Percentiles rank a stretch among this genome's conserved stretches.
phyloP scores from a whole-genome alignment of 1,140 invertebrate species.

The Brachionus paranguensis region DNA sequence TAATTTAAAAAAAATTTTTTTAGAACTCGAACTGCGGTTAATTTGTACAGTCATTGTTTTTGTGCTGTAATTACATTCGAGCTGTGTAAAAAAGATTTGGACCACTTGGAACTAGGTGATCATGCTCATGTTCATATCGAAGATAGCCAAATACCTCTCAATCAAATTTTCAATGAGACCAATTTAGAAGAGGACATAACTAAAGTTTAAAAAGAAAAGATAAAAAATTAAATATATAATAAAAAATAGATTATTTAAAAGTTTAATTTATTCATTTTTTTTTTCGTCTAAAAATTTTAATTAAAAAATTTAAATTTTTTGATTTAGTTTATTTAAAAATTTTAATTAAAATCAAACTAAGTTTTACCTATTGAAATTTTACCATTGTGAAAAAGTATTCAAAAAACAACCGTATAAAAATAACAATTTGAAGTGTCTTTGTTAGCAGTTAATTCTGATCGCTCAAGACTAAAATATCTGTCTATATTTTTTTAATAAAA shows the following conservation, averaged over 20 bases:
- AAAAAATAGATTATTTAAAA: background rate
- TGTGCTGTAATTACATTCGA: constrained; percentile 28
- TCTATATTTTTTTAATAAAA: constrained; percentile 2
- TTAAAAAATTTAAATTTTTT: no score
- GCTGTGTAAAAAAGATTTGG: constrained; percentile 27
- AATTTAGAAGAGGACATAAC: background rate
- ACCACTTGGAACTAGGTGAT: background rate
- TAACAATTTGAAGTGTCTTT: background rate
- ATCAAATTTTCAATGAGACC: background rate
- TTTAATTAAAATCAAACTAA: no score
- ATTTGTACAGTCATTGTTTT: constrained; percentile 39
- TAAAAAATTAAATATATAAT: background rate
- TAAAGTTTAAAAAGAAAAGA: background rate
- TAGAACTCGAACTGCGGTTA: constrained; percentile 17
- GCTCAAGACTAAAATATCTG: background rate
- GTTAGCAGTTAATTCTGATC: background rate
- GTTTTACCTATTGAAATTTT: background rate
- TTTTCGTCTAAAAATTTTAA: background rate
- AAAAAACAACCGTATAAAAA: background rate
- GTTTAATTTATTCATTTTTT: background rate
- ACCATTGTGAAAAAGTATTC: background rate
- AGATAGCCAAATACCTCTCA: background rate
- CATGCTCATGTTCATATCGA: background rate
- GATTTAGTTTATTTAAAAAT: no score
- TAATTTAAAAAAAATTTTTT: background rate